phyloP scores from a whole-genome alignment of 2,888 invertebrate species.

The Perizoma affinitatum region DNA sequence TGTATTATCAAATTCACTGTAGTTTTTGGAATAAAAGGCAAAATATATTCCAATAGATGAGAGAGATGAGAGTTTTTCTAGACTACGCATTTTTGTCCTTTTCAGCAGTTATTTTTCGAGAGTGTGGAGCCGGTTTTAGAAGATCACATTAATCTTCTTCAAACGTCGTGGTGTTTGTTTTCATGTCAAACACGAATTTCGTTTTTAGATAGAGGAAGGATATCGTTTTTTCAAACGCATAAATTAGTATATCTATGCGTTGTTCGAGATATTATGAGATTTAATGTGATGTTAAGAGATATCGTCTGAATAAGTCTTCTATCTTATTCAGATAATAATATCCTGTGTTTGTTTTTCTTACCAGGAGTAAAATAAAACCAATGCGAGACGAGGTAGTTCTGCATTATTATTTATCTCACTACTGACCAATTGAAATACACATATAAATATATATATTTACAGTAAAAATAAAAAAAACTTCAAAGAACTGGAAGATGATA shows the following conservation, averaged over 20 bases:
- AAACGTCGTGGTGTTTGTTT: slow-evolving; percentile 65
- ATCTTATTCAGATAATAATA: too few relatives aligned
- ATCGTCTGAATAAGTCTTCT: slow-evolving; percentile 7
- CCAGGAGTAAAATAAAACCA: too few relatives aligned
- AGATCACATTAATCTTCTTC: slow-evolving; percentile 69
- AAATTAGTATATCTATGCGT: slow-evolving; percentile 27
- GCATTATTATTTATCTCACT: too few relatives aligned
- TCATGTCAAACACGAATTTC: slow-evolving; percentile 64
- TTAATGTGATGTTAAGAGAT: slow-evolving; percentile 20
- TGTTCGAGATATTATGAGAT: slow-evolving; percentile 27
- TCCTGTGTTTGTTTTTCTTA: neutral
- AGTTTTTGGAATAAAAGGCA: too few relatives aligned
- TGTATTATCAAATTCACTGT: too few relatives aligned
- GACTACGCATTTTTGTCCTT: neutral
- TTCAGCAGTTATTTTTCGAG: neutral
- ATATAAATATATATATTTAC: too few relatives aligned
- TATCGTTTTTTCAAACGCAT: slow-evolving; percentile 21
- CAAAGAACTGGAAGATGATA: too few relatives aligned
- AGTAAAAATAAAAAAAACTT: too few relatives aligned
- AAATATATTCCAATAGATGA: too few relatives aligned
- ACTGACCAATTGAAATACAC: too few relatives aligned
- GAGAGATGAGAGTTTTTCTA: neutral
- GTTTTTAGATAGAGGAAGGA: slow-evolving; percentile 52
- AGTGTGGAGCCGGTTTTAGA: slow-evolving; percentile 24
- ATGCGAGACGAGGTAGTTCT: too few relatives aligned